Evolutionary conservation across 2,113 vertebrate species (phyloP), one percentile per base, ranked within the genome.

Genomic region (Rhombomys opimus): DNA sequence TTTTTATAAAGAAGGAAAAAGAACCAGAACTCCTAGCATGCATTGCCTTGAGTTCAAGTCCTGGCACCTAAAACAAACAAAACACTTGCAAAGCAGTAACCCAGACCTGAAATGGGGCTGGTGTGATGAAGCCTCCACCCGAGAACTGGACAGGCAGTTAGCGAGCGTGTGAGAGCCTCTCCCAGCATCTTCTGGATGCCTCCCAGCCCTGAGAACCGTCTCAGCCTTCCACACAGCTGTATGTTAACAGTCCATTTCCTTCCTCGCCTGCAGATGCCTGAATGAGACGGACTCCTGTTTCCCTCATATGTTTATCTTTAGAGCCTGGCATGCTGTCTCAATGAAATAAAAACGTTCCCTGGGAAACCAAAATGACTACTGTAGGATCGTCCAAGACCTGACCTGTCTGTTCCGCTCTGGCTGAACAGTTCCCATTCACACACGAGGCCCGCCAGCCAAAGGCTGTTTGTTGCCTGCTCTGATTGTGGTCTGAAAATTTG

Each of bases 371-470:
- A 67, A 32, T 23, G 5, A 38, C 75, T 52, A 3, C 30, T 0
- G 30, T 8, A 17, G 17, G 11, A 68, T 38, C 9, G 8, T 9
- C 30, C 1, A 6, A 97, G 94, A 67, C n/a, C 9, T 2, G 63
- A 59, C 78, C 46, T 30, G 57, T 67, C 35, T 12, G 73, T 72
- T n/a, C 12, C 0, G 0, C 72, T 63, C 61, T 35, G 38, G 41
- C 1, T 8, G 17, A 1, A 7, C 0, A 6, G 12, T 52, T 57
- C 20, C 23, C 20, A 35, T 5, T 63, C 17, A 15, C 32, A 73
- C 14, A 0, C 0, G 3, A 22, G 63, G 82, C 23, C 46, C 1
- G 1, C 1, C 52, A 76, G 65, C 65, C 84, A 61, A 46, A 85
- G 41, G 68, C 90, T 63, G 46, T 41, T 2, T 63, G 46, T 41